Evolutionary conservation across 2,888 invertebrate species (phyloP).

Genomic region (Megamerina dolium): DNA sequence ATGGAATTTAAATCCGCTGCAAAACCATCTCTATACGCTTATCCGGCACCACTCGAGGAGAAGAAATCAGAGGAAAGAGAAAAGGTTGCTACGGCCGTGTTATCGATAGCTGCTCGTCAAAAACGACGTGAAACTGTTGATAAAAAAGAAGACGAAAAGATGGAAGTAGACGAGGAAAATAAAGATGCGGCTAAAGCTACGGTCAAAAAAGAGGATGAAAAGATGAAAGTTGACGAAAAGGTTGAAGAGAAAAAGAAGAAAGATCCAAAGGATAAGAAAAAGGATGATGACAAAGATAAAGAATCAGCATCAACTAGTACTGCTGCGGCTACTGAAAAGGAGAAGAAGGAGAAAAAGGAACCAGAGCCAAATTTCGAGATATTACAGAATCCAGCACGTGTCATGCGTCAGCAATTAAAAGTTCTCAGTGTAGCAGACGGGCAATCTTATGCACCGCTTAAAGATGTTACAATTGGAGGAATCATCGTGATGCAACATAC

Average conservation of each 20-base stretch:
- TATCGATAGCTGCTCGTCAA: constrained; percentile 93
- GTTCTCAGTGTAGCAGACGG: constrained; percentile 74
- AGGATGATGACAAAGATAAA: constrained; percentile 43
- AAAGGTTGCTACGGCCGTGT: constrained; percentile 94
- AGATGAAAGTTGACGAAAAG: constrained; percentile 37
- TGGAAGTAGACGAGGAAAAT: constrained; percentile 75
- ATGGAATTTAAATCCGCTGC: constrained; percentile 88
- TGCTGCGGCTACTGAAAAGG: constrained; percentile 30
- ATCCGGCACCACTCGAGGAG: constrained; percentile 94
- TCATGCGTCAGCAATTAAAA: constrained; percentile 86
- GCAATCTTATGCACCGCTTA: constrained; percentile 75
- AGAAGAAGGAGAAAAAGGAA: constrained; percentile 61
- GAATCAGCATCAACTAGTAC: constrained; percentile 46
- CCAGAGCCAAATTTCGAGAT: constrained; percentile 90
- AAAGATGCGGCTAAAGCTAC: constrained; percentile 49
- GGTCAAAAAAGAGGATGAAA: constrained; percentile 50
- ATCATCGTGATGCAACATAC: constrained; percentile 90
- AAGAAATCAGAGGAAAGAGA: constrained; percentile 98
- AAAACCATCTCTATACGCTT: constrained; percentile 91
- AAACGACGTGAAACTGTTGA: constrained; percentile 73
- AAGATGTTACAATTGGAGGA: constrained; percentile 91
- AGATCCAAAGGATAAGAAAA: constrained; percentile 40
- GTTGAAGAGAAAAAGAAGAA: constrained; percentile 30
- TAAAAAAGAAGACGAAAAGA: constrained; percentile 65
- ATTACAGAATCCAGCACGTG: constrained; percentile 88